Evolutionary conservation across 2,113 vertebrate species (phyloP).

Genomic region (Salminus brasiliensis): DNA sequence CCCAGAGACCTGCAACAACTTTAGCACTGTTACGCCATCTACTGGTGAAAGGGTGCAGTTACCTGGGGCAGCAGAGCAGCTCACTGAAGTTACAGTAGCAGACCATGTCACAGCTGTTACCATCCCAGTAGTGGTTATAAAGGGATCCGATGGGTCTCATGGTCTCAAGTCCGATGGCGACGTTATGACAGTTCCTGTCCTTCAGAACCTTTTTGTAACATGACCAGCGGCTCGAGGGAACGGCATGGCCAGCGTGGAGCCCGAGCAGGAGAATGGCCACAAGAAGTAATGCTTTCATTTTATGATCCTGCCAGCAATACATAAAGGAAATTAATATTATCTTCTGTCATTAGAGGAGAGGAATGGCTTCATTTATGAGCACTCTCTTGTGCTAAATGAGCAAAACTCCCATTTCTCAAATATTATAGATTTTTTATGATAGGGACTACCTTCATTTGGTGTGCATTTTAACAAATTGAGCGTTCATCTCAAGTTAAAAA

Average conservation of each 20-base stretch:
- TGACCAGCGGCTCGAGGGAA: constrained; percentile 65
- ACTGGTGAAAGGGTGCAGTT: constrained; percentile 58
- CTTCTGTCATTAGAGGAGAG: too few relatives aligned
- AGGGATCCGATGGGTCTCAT: constrained; percentile 66
- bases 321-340: not conserved
- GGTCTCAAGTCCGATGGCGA: constrained; percentile 60
- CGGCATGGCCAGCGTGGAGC: constrained; percentile 50
- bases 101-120: constrained; percentile 75
- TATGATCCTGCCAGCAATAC: constrained; percentile 50
- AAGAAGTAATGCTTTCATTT: constrained; percentile 60
- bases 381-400: too few relatives aligned
- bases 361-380: too few relatives aligned
- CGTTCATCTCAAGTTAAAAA: too few relatives aligned
- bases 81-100: constrained; percentile 82
- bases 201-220: constrained; percentile 77
- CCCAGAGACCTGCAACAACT: not conserved
- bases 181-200: constrained; percentile 70
- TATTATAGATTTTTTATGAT: too few relatives aligned
- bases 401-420: too few relatives aligned
- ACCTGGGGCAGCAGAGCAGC: constrained; percentile 86
- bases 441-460: too few relatives aligned
- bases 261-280: constrained; percentile 62
- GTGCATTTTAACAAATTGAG: too few relatives aligned
- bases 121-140: constrained; percentile 79
- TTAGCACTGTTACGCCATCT: constrained; percentile 20